Evolutionary conservation across 2,797 vertebrate genomes (phyloP).

Genomic region (Sternarchorhynchus goeldii): DNA sequence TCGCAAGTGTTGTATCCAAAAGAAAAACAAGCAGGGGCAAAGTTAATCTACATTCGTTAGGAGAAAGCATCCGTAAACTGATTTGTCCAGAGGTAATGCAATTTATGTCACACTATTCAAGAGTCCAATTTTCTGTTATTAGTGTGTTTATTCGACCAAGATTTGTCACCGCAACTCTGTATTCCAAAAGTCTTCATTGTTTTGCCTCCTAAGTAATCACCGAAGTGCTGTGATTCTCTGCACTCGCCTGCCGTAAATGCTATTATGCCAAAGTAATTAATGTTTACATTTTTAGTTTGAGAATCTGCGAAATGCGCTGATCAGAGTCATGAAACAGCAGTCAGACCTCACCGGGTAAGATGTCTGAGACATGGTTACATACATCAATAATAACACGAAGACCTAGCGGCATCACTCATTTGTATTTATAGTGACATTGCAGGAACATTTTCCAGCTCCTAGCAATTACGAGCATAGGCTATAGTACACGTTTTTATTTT

Average conservation of each 20-base stretch:
- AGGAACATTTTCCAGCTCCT: no score
- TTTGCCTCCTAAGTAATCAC: no score
- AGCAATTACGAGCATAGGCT: no score
- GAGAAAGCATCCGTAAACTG: conserved; percentile 93
- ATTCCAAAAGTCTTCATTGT: no score
- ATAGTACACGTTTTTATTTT: neutral
- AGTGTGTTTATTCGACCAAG: no score
- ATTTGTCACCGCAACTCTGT: no score
- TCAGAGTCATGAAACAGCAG: conserved; percentile 82
- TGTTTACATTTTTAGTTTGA: conserved; percentile 80
- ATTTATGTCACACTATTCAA: neutral
- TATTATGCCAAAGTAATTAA: neutral
- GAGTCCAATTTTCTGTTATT: neutral
- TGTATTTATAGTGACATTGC: no score
- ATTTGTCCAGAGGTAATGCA: conserved; percentile 91
- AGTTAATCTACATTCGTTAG: conserved; percentile 93
- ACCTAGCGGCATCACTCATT: no score
- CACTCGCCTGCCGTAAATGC: neutral
- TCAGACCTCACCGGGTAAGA: conserved; percentile 83
- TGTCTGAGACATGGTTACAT: neutral
- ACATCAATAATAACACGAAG: neutral
- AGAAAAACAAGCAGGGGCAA: conserved; percentile 86
- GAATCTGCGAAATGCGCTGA: conserved; percentile 86
- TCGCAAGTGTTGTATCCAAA: conserved; percentile 72
- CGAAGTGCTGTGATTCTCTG: no score